These are phyloP conservation scores for Antheraea pernyi DNA, from an alignment of 1,140 invertebrate genomes.

Conservation along the genomic window DNA sequence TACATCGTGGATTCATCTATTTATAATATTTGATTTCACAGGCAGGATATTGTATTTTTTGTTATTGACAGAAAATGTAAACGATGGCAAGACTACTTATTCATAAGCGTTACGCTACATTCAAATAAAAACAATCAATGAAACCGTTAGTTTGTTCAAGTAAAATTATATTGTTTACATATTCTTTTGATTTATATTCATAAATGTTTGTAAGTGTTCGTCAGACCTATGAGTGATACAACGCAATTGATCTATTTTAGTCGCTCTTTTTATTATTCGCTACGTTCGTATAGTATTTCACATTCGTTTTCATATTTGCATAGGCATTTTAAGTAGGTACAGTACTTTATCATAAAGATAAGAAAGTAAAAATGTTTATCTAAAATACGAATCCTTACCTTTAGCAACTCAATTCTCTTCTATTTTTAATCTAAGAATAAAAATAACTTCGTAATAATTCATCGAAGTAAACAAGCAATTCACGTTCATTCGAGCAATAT, in stretches of 20 bases:
- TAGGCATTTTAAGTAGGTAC: neutral
- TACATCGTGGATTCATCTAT: neutral
- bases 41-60: neutral
- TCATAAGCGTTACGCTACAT: neutral
- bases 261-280: neutral
- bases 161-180: constrained; percentile 1
- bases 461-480: too few species aligned
- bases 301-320: neutral
- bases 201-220: neutral
- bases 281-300: neutral
- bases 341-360: too few species aligned
- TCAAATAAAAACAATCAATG: constrained; percentile 1
- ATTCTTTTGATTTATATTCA: constrained; percentile 3
- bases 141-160: neutral
- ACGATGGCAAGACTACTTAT: neutral
- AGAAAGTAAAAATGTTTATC: too few species aligned
- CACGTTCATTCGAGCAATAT: too few species aligned
- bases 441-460: too few species aligned
- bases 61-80: neutral
- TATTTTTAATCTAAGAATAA: too few species aligned
- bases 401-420: too few species aligned
- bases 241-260: neutral
- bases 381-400: too few species aligned
- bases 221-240: constrained; percentile 2
- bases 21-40: neutral